Evolutionary conservation across 1,140 invertebrate species (phyloP).

Genomic region (Neodiprion fabricii): DNA sequence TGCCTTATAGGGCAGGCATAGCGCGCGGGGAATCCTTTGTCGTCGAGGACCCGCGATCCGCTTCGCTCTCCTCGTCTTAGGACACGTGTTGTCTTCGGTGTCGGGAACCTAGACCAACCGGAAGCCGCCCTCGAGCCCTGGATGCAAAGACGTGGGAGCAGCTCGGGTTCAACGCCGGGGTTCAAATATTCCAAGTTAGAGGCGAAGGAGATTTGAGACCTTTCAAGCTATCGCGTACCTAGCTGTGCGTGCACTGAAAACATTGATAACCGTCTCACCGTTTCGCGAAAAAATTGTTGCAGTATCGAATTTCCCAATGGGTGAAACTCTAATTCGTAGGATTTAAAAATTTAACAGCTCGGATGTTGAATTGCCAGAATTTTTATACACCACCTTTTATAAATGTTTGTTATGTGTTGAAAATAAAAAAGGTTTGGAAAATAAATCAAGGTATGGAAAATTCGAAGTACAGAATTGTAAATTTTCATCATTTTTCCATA

Average conservation of each 20-base stretch:
- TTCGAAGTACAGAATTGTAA: too few relatives aligned
- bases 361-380: too few relatives aligned
- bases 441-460: too few relatives aligned
- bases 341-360: too few relatives aligned
- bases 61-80: slow-evolving; percentile 52
- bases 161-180: neutral
- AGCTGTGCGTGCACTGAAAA: neutral
- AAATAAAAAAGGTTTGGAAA: too few relatives aligned
- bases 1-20: slow-evolving; percentile 37
- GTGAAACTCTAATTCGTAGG: too few relatives aligned
- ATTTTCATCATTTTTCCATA: too few relatives aligned
- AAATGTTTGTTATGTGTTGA: too few relatives aligned
- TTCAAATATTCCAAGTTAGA: neutral
- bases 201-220: too few relatives aligned
- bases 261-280: slow-evolving; percentile 18
- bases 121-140: slow-evolving; percentile 1
- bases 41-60: slow-evolving; percentile 55
- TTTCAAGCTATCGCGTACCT: too few relatives aligned
- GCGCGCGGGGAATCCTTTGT: slow-evolving; percentile 59
- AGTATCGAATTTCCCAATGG: too few relatives aligned
- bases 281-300: neutral
- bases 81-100: slow-evolving; percentile 27
- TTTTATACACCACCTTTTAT: too few relatives aligned
- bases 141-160: slow-evolving; percentile 3
- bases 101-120: slow-evolving; percentile 1